Conservation (phyloP, 2,113 vertebrate genomes). For the Pionites leucogaster region DNA sequence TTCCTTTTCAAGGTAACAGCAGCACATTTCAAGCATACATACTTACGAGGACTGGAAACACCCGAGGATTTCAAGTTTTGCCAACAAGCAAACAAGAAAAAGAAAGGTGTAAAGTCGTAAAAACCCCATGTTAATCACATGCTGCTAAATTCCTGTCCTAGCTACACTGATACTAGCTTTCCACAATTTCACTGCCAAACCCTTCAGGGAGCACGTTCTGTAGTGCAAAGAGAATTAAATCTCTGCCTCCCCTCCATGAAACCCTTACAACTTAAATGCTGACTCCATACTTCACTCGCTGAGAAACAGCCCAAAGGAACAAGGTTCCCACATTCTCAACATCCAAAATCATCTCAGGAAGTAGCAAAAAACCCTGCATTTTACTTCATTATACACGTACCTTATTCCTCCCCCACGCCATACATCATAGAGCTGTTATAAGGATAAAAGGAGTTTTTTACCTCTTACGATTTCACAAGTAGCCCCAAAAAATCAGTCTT, state of each 20-base stretch:
- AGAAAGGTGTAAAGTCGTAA: not conserved
- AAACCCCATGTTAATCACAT: not conserved
- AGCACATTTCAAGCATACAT: not conserved
- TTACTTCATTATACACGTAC: not conserved
- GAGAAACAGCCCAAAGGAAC: not conserved
- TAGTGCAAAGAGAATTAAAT: not conserved
- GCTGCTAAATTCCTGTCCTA: not conserved
- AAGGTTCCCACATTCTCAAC: not conserved
- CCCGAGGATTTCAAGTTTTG: not conserved
- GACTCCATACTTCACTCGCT: not conserved
- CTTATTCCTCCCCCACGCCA: fast-evolving
- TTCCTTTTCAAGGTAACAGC: not conserved
- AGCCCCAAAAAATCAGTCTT: not conserved
- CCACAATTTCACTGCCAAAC: not conserved
- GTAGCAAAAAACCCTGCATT: not conserved
- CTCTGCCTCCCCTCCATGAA: not conserved
- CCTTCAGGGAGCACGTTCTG: not conserved
- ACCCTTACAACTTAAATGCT: not conserved
- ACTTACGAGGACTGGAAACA: not conserved
- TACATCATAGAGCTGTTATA: not conserved
- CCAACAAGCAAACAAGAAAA: not conserved
- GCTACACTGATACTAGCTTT: not conserved
- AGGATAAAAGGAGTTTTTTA: fast-evolving
- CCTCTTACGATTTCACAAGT: not conserved
- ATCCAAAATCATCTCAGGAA: not conserved